A percentile compares a stretch with the other conserved stretches of the same genome.
Conservation (phyloP, 2,888 invertebrate genomes). For the Auanema freiburgensis region DNA sequence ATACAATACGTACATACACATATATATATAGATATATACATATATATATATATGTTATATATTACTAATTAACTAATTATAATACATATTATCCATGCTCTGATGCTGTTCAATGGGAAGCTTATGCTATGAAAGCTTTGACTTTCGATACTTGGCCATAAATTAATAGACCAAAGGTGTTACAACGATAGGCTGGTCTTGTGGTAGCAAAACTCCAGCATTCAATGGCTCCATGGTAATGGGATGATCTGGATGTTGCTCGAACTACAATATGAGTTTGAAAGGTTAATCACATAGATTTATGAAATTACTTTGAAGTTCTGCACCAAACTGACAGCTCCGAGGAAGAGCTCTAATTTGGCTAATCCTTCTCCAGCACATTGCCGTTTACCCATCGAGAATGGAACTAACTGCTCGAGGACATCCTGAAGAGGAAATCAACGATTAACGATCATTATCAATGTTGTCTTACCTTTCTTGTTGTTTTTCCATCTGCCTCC, state of each 20-base stretch:
- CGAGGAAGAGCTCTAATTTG: conserved; percentile 39
- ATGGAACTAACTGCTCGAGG: conserved; percentile 35
- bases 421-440: conserved; percentile 26
- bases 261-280: conserved; percentile 9
- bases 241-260: conserved; percentile 12
- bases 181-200: no score
- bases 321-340: conserved; percentile 22
- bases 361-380: conserved; percentile 49
- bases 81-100: no score
- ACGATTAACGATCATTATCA: neutral
- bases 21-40: no score
- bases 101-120: no score
- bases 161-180: no score
- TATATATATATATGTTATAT: no score
- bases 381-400: conserved; percentile 40
- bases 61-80: no score
- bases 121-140: no score
- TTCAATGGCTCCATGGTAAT: conserved; percentile 21
- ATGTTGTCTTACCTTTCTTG: conserved; percentile 27
- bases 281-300: neutral
- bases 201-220: conserved; percentile 17
- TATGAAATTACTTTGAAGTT: conserved; percentile 7
- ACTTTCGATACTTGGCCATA: no score
- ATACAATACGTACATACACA: no score
- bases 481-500: conserved; percentile 32